phyloP scores from a whole-genome alignment of 2,113 vertebrate genomes.

The Mesitornis unicolor region DNA sequence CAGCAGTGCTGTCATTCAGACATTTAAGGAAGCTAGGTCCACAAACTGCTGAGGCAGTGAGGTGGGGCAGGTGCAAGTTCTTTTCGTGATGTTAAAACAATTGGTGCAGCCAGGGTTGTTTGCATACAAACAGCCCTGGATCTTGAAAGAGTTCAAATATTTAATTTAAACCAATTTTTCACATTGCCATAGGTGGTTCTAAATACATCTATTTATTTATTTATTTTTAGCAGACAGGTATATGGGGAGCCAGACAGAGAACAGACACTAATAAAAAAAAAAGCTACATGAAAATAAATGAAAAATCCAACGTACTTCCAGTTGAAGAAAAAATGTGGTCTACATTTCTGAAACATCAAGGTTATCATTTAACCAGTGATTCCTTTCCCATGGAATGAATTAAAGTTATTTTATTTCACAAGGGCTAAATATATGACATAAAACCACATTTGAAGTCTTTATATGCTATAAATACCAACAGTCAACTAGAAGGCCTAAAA shows the following conservation, averaged over 20 bases:
- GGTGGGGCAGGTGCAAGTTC: neutral
- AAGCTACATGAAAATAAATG: neutral
- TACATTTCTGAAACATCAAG: neutral
- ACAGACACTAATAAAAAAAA: neutral
- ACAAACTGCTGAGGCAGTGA: fast-evolving
- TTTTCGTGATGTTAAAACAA: neutral
- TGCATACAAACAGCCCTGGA: neutral
- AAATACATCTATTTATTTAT: neutral
- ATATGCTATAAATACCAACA: too few relatives aligned
- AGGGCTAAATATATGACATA: neutral
- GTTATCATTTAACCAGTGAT: neutral
- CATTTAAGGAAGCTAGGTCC: neutral
- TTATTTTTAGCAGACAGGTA: neutral
- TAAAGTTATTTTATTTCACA: neutral
- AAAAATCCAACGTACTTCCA: neutral
- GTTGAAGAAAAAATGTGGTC: neutral
- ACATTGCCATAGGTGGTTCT: neutral
- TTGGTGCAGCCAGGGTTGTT: neutral
- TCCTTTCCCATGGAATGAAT: neutral
- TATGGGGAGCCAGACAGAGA: neutral
- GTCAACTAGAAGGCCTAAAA: neutral
- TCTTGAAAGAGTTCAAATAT: neutral
- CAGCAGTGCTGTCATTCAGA: neutral
- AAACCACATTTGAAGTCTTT: neutral
- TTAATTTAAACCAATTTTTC: neutral